Evolutionary conservation across 2,113 vertebrate genomes (phyloP), one percentile per base, ranked within the genome.

Genomic region (Opisthocomus hoazin): DNA sequence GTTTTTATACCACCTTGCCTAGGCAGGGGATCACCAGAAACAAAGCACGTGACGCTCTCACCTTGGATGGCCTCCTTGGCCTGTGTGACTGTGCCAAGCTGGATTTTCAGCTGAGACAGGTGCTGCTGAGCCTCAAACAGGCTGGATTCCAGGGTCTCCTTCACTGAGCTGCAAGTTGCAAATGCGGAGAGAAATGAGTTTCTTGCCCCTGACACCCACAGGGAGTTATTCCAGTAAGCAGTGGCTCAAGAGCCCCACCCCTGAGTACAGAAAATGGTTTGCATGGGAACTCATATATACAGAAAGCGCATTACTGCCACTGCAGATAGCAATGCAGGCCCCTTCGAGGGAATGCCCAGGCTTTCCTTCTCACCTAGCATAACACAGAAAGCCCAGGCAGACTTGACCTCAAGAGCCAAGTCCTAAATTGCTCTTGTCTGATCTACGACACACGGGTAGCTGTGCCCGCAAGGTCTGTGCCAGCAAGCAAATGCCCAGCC

Each of bases 11-110:
- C 61, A 27, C 12, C 46, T 27, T 84, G 14, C 17, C 34, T 4
- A 17, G 15, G 9, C 14, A 32, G 13, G 30, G 37, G 2, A 3
- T 34, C 61, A 53, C 24, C 43, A 75, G n/a, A 41, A 41, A 14
- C 30, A 82, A 58, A 48, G 36, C 32, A 46, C 60, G 61, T 0
- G 10, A 58, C n/a, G 19, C 32, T 93, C 97, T 97, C 69, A 99
- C 99, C 99, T 58, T 98, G 97, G 41, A 99, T 96, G 9, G 97
- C 97, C 24, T 98, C 97, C 84, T 98, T 99, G 96, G 98, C 97
- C 96, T 98, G 98, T 4, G 76, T 97, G 65, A 99, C 87, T 41
- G 97, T 91, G 23, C 97, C 74, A 46, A 99, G 78, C 51, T 98
- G 98, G n/a, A 98, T 93, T 64, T 98, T 98, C 34, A 97, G 73